Evolutionary conservation across 2,797 vertebrate species (phyloP).

Genomic region (Darevskia nairensis): DNA sequence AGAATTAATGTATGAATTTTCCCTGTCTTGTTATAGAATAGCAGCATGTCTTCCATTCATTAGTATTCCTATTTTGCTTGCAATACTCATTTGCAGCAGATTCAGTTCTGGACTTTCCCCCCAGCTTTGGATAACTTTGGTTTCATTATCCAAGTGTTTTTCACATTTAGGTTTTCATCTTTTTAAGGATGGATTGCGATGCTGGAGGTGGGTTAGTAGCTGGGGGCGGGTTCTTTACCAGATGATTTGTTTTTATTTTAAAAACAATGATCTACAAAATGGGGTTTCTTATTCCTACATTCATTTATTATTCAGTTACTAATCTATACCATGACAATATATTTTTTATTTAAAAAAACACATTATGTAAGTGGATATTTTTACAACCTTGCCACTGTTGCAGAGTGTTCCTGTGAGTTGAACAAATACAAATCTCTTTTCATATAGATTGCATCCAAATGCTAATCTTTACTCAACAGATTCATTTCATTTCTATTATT

Average conservation of each 20-base stretch:
- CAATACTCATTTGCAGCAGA: constrained; percentile 26
- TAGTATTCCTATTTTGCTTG: constrained; percentile 26
- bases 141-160: too few species aligned
- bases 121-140: neutral
- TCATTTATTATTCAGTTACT: too few species aligned
- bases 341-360: neutral
- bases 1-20: neutral
- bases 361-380: accelerated
- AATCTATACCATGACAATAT: too few species aligned
- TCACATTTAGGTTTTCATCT: neutral
- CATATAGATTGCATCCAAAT: neutral
- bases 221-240: too few species aligned
- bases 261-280: too few species aligned
- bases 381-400: neutral
- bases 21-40: constrained; percentile 21
- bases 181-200: too few species aligned
- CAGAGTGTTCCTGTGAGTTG: neutral
- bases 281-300: too few species aligned
- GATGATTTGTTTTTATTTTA: too few species aligned
- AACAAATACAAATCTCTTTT: neutral
- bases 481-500: neutral
- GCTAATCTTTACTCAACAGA: accelerated
- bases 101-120: neutral
- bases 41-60: constrained; percentile 25
- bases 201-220: too few species aligned